A percentile compares a stretch with the other conserved stretches of the same genome.
Evolutionary conservation across 2,113 vertebrate species (phyloP).

Genomic region (Dasypus novemcinctus): DNA sequence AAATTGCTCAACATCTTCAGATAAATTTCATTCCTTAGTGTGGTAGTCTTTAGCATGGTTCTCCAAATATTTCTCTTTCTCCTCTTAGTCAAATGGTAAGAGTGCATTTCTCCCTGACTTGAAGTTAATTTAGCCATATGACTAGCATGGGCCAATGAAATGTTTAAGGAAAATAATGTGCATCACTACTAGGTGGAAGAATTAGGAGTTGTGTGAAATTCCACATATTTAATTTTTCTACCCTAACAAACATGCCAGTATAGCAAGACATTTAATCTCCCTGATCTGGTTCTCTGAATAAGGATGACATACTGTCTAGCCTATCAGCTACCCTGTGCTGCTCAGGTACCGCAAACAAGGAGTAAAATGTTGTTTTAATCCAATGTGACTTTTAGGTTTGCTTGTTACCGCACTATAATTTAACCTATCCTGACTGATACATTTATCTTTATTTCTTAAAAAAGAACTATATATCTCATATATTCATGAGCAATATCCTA

Average conservation of each 20-base stretch:
- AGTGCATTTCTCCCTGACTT: not conserved
- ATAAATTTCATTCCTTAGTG: not conserved
- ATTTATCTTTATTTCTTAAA: constrained; percentile 9
- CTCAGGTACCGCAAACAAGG: not conserved
- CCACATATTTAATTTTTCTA: not conserved
- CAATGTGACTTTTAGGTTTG: not conserved
- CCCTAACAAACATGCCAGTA: not conserved
- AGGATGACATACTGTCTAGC: rapidly evolving
- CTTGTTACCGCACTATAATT: constrained; percentile 25
- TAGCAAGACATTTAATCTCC: not conserved
- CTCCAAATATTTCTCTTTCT: not conserved
- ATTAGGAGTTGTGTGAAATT: not conserved
- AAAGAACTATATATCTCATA: not conserved
- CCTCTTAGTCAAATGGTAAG: not conserved
- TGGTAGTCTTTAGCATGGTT: not conserved
- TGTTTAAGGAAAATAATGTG: not conserved
- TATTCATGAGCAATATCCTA: constrained; percentile 9
- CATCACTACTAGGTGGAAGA: not conserved
- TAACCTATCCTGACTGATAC: not conserved
- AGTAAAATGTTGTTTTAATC: not conserved
- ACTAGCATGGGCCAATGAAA: not conserved
- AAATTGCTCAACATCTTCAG: not conserved
- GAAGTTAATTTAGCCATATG: not conserved
- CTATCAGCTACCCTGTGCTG: not conserved
- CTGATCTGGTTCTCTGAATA: not conserved